Evolutionary conservation across 1,140 invertebrate species (phyloP).

Genomic region (Anastatus disparis): DNA sequence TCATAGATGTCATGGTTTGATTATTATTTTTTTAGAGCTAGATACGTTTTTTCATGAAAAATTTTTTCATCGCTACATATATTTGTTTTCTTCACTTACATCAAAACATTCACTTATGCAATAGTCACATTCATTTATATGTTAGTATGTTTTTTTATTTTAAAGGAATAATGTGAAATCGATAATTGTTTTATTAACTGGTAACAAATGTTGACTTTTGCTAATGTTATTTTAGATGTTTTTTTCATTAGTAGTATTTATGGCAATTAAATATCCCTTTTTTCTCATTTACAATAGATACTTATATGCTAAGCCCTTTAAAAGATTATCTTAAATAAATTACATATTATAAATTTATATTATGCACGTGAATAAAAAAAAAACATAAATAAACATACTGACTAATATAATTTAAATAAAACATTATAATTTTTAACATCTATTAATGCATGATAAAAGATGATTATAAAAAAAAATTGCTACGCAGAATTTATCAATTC

Average conservation of each 20-base stretch:
- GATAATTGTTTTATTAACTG: background rate
- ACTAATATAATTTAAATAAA: too few relatives aligned
- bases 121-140: constrained; percentile 26
- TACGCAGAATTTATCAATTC: too few relatives aligned
- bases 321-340: background rate
- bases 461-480: too few relatives aligned
- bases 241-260: constrained; percentile 8
- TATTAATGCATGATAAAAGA: too few relatives aligned
- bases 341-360: background rate
- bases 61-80: constrained; percentile 3
- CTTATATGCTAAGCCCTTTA: background rate
- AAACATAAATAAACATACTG: too few relatives aligned
- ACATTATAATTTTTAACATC: too few relatives aligned
- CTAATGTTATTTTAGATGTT: constrained; percentile 9
- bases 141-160: constrained; percentile 21
- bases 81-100: background rate
- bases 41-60: constrained; percentile 32
- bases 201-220: constrained; percentile 1
- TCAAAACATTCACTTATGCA: constrained; percentile 20
- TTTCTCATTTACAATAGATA: too few relatives aligned
- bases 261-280: too few relatives aligned
- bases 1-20: constrained; percentile 34
- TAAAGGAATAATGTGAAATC: background rate
- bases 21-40: constrained; percentile 33
- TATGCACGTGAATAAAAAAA: background rate